Base-by-base conservation (phyloP, 1,140 invertebrate species). In the Saccostrea cuccullata region DNA sequence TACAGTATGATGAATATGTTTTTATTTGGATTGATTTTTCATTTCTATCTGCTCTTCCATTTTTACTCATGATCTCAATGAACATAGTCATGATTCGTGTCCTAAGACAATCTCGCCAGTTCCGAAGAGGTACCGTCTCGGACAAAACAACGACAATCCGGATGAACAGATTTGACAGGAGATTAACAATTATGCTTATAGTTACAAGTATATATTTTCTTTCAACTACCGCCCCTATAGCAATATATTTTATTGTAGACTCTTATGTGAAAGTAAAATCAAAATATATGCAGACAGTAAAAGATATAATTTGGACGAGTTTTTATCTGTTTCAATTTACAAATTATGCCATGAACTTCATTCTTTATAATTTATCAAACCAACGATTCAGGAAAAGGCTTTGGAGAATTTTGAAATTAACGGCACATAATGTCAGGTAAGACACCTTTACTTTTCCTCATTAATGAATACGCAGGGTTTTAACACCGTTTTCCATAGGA, bases 321-420 rank as follows among this genome's bases (percentile, higher is more conserved):
- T 93, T 93, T 87, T 96, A 95, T 90, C 93, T 95, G n/a, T 94
- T 97, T 17, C 98, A 97, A 94, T 96, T 97, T 91, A 97, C 97
- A 12, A 98, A 98, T 94, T 98, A 97, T 92, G 97, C 97, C 82
- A 97, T 98, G 77, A 98, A 98, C 95, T 98, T 98, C 94, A 95
- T 97, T 15, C 95, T 98, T 30, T 98, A 98, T 94, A 97, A 97
- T 92, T 96, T 97, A 86, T 97, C 96, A 90, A 97, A 97, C 5
- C 96, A 97, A 92, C 97, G 97, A 95, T 98, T 98, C 94, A 95
- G 97, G 47, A 96, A 96, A 89, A 96, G 91, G 40, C 58, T 92
- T 8, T 82, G 77, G 56, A 85, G 70, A 85, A 20, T 88, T 15
- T 88, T 88, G 5, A 77, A 36, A 77, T 36, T 36, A 3, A 77